phyloP scores from a whole-genome alignment of 2,113 vertebrate species.

The Elaphurus davidianus region DNA sequence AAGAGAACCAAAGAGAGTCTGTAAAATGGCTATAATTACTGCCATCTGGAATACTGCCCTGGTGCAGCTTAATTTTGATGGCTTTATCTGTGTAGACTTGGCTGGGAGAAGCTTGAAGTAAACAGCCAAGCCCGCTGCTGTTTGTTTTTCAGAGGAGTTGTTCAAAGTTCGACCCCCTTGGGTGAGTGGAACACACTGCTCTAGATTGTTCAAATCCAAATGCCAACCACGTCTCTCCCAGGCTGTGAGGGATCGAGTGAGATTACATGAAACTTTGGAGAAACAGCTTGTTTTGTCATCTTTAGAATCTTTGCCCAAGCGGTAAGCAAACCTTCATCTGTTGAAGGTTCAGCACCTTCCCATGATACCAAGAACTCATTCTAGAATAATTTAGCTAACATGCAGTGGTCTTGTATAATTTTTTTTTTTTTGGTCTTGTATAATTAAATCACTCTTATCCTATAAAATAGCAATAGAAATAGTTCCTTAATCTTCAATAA shows the following conservation, averaged over 20 bases:
- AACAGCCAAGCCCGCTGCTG: not conserved
- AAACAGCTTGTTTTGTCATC: slow-evolving; percentile 52
- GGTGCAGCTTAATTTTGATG: not conserved
- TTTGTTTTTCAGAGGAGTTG: slow-evolving; percentile 76
- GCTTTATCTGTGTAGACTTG: not conserved
- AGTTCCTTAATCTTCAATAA: not conserved
- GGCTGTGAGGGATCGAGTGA: not conserved
- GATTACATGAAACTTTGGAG: slow-evolving; percentile 47
- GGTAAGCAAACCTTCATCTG: slow-evolving; percentile 50
- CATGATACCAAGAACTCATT: not conserved
- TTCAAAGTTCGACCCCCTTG: slow-evolving; percentile 82
- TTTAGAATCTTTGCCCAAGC: slow-evolving; percentile 61
- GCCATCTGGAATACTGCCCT: not conserved
- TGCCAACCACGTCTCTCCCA: slow-evolving; percentile 9
- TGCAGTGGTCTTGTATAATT: not conserved
- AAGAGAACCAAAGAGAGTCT: not conserved
- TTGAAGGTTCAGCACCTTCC: not conserved
- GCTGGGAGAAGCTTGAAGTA: not conserved
- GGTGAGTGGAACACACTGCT: slow-evolving; percentile 73
- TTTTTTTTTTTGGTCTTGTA: not conserved
- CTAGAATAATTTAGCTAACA: not conserved
- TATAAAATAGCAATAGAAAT: not conserved
- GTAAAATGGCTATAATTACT: not conserved
- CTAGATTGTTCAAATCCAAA: not conserved
- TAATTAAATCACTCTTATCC: not conserved